Evolutionary conservation across 2,888 invertebrate genomes (phyloP).

Genomic region (Hoplodrina blanda): DNA sequence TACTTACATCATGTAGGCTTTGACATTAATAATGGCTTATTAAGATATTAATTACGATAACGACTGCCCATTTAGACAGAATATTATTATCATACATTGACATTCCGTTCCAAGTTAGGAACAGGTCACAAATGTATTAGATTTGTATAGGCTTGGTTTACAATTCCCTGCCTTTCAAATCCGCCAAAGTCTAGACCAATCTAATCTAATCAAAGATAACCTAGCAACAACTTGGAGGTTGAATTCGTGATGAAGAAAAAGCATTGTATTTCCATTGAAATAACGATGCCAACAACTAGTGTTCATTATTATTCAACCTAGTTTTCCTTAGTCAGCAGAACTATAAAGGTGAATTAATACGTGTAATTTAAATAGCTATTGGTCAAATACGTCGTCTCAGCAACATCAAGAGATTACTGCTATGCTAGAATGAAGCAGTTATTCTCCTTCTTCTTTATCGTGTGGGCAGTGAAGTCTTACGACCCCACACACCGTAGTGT

Average conservation of each 20-base stretch:
- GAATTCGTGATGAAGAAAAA: neutral
- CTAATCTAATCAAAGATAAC: constrained; percentile 8
- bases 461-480: too few species aligned
- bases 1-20: constrained; percentile 13
- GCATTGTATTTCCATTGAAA: neutral
- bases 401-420: too few species aligned
- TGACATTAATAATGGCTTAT: constrained; percentile 33
- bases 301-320: constrained; percentile 1
- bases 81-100: constrained; percentile 23
- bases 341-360: neutral
- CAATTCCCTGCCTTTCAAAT: constrained; percentile 1
- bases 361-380: neutral
- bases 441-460: too few species aligned
- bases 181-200: neutral
- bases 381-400: too few species aligned
- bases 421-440: too few species aligned
- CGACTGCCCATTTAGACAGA: constrained; percentile 24
- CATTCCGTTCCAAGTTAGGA: neutral
- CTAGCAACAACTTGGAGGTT: neutral
- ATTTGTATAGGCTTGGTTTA: neutral
- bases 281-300: neutral
- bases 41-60: constrained; percentile 61
- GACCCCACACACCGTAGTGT: too few species aligned
- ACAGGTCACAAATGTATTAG: neutral
- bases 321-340: neutral